A percentile compares a stretch with the other conserved stretches of the same genome.
Conservation (phyloP, 2,888 invertebrate species). For the Pristionchus exspectatus region DNA sequence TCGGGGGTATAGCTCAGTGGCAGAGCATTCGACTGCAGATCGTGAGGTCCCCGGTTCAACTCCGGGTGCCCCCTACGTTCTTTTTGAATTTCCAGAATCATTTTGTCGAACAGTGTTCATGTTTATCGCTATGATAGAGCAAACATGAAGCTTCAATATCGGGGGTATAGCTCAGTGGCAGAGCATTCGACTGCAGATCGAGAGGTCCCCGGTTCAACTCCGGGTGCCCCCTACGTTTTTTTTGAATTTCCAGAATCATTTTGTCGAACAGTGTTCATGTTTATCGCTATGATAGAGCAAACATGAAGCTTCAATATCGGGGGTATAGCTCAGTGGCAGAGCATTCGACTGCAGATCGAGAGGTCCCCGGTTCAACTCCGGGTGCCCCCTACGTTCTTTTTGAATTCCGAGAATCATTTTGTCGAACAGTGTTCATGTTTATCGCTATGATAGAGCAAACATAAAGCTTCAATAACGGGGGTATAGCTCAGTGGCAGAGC, state of each 20-base stretch:
- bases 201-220: slow-evolving; percentile 78
- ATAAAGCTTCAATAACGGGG: slow-evolving; percentile 57
- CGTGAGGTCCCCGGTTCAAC: slow-evolving; percentile 71
- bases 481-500: slow-evolving; percentile 72
- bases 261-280: neutral
- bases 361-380: slow-evolving; percentile 71
- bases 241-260: slow-evolving; percentile 1
- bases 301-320: slow-evolving; percentile 45
- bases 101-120: too few species aligned
- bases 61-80: slow-evolving; percentile 63
- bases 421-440: neutral
- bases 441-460: neutral
- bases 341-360: slow-evolving; percentile 74
- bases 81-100: neutral
- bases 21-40: slow-evolving; percentile 73
- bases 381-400: slow-evolving; percentile 60
- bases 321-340: slow-evolving; percentile 72
- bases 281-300: neutral
- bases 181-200: slow-evolving; percentile 79
- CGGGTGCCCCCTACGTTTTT: slow-evolving; percentile 70
- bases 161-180: slow-evolving; percentile 78
- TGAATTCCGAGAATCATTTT: neutral
- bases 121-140: neutral
- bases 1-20: slow-evolving; percentile 70
- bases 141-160: neutral